A percentile compares a stretch with the other conserved stretches of the same genome.
Evolutionary conservation across 2,888 invertebrate genomes (phyloP).

Genomic region (Carcina quercana): DNA sequence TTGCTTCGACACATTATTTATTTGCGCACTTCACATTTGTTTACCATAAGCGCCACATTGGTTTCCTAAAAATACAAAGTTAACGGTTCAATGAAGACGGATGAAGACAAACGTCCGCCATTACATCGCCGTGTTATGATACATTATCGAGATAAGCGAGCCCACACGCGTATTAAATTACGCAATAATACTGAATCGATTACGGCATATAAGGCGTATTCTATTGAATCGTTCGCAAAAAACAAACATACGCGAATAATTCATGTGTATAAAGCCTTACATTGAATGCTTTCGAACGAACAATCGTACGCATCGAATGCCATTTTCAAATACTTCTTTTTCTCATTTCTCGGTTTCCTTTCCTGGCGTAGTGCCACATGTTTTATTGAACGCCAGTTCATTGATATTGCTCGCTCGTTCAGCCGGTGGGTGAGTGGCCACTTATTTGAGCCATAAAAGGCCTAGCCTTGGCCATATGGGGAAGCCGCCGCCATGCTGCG

Average conservation of each 20-base stretch:
- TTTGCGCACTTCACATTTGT: no score
- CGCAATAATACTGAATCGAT: conserved; percentile 50
- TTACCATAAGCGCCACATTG: no score
- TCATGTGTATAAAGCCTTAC: conserved; percentile 57
- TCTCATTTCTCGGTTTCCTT: conserved; percentile 70
- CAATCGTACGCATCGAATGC: conserved; percentile 56
- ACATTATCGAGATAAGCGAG: no score
- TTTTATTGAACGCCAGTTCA: conserved; percentile 73
- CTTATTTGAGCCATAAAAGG: conserved; percentile 71
- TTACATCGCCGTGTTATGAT: no score
- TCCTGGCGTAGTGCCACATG: conserved; percentile 69
- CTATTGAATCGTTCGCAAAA: conserved; percentile 23
- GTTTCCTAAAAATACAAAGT: no score
- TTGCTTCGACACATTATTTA: no score
- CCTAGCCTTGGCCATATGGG: conserved; percentile 71
- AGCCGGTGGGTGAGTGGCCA: conserved; percentile 70
- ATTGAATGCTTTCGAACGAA: conserved; percentile 68
- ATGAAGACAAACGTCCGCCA: no score
- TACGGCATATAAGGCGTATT: conserved; percentile 37
- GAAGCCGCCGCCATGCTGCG: conserved; percentile 59
- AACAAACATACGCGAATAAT: conserved; percentile 45
- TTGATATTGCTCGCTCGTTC: conserved; percentile 73
- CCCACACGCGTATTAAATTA: conserved; percentile 43
- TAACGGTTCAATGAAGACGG: no score
- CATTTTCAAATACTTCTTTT: conserved; percentile 70